phyloP scores from a whole-genome alignment of 1,140 invertebrate species.

The Venturia canescens region DNA sequence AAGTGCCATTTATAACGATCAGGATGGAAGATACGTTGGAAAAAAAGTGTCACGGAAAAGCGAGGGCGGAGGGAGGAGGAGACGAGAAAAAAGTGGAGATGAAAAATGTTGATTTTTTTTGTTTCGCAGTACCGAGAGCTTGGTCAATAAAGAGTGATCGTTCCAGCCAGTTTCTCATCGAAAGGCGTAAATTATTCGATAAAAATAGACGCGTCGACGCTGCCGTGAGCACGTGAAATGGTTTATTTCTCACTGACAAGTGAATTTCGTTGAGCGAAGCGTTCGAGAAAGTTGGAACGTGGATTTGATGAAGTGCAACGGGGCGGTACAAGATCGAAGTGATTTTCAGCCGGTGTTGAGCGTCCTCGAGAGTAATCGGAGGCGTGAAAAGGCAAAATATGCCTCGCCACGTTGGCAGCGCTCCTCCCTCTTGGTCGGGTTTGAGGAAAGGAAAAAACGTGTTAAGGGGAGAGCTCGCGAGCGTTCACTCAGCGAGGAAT shows the following conservation, averaged over 20 bases:
- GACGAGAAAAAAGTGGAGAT: background rate
- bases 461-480: background rate
- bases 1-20: constrained; percentile 35
- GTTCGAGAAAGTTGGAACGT: no score
- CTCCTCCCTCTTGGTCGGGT: background rate
- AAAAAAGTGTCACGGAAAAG: background rate
- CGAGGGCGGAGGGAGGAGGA: no score
- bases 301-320: no score
- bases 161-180: background rate
- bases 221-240: no score
- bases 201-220: no score
- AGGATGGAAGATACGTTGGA: background rate
- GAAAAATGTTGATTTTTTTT: background rate
- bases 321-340: background rate
- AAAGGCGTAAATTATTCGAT: background rate
- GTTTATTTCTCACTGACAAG: no score
- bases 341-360: constrained; percentile 3
- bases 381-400: background rate
- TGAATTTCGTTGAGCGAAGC: no score
- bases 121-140: background rate
- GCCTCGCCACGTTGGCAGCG: background rate
- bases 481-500: constrained; percentile 63
- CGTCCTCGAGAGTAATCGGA: background rate
- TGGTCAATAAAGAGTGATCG: constrained; percentile 20
- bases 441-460: background rate